These are phyloP conservation scores for Mycteria americana DNA, from an alignment of 2,797 vertebrate genomes.

Conservation along the genomic window DNA sequence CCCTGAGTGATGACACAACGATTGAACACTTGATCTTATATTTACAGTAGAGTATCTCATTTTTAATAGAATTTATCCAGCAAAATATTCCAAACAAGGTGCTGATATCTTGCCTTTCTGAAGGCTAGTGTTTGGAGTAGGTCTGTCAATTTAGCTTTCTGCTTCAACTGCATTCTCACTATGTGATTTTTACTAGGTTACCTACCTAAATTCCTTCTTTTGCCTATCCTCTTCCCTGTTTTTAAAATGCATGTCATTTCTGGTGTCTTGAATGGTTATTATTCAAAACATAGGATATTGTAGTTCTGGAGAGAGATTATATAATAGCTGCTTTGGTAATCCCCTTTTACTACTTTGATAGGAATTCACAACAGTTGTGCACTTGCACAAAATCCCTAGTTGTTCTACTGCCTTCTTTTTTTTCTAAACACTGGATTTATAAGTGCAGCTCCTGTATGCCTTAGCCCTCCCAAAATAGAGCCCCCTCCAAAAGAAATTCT, in stretches of 20 bases:
- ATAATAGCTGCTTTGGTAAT: conserved; percentile 1
- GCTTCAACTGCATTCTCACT: neutral
- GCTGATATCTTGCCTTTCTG: neutral
- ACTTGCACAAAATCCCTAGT: neutral
- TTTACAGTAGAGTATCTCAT: conserved; percentile 39
- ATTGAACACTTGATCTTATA: neutral
- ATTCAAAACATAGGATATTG: neutral
- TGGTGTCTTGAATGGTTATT: neutral
- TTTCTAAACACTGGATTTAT: neutral
- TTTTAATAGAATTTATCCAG: conserved; percentile 49
- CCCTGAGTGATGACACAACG: neutral
- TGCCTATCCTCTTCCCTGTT: neutral
- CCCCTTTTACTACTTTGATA: neutral
- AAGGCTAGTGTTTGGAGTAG: neutral
- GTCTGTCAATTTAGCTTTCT: conserved; percentile 2
- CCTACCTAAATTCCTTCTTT: neutral
- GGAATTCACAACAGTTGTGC: neutral
- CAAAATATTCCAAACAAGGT: conserved; percentile 30
- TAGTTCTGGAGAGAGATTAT: neutral
- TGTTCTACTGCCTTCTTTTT: neutral
- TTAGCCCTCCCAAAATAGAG: neutral
- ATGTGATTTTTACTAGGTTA: neutral
- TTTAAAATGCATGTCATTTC: neutral
- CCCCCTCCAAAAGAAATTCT: neutral
- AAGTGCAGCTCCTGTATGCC: neutral